Evolutionary conservation across 2,113 vertebrate genomes (phyloP), one percentile per base, ranked within the genome.

Genomic region (Microtus montanus): DNA sequence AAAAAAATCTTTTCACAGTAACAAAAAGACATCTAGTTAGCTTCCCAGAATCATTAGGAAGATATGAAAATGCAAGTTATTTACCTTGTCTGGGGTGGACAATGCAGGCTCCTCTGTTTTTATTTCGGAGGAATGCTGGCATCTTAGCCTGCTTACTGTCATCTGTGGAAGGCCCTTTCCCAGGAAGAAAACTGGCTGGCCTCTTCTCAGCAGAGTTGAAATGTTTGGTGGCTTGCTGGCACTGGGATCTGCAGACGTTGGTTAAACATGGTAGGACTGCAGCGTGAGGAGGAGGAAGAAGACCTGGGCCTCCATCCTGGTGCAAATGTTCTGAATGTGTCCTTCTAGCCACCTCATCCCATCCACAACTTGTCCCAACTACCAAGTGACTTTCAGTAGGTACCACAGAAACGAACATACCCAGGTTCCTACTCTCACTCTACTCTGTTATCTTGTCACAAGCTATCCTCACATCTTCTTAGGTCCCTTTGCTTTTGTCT

Each of bases 1-100:
- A 19, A 71, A 33, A 83, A 95, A 84, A 88, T 96, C 28, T 82
- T 94, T 95, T 87, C 66, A 95, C 7, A 90, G 64, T 30, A 54
- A 91, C 71, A 93, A 80, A 3, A 93, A 63, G 8, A 30, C 54
- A 47, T 92, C 33, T 68, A 73, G 86, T 52, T 84, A 90, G 52
- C n/a, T 49, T 93, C 89, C 64, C 13, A 63, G 64, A 93, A 93
- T 44, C 44, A n/a, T 82, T 24, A 38, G 1, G 0, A 22, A 91
- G 41, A 54, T 41, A 68, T 54, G 0, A 0, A 94, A 96, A 14
- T 77, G 47, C 12, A 68, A 86, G 6, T 41, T 73, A 15, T n/a
- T 84, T 24, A 79, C 3, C 26, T 74, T 91, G 38, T 70, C 0
- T 52, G 1, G 30, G 5, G 38, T 30, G 58, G 66, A 61, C 93